Percentiles rank a stretch among this genome's conserved stretches.
Conservation (phyloP, 2,113 vertebrate species). For the Otocyon megalotis region DNA sequence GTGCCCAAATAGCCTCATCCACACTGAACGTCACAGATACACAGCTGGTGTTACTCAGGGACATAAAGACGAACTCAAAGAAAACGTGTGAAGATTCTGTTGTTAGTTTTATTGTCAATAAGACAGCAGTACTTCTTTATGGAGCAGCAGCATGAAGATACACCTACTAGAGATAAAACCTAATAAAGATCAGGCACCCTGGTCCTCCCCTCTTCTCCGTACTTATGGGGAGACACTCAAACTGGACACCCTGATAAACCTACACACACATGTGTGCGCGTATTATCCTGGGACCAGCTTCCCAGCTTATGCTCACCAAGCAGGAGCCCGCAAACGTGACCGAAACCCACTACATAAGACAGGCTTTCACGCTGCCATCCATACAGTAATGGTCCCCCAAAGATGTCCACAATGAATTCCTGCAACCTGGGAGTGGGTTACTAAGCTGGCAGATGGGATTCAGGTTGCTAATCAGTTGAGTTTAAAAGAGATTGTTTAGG, state of each 20-base stretch:
- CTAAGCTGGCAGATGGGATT: not conserved
- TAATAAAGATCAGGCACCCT: not conserved
- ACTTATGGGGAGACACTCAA: constrained; percentile 26
- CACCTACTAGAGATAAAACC: not conserved
- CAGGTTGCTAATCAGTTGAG: not conserved
- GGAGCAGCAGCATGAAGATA: not conserved
- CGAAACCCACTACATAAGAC: not conserved
- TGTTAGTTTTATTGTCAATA: constrained; percentile 55
- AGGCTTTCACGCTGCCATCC: not conserved
- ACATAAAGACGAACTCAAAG: not conserved
- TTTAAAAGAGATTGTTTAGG: not conserved
- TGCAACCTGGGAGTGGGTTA: not conserved
- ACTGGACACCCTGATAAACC: not conserved
- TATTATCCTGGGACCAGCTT: not conserved
- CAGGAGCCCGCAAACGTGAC: not conserved
- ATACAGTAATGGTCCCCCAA: not conserved
- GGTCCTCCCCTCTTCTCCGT: not conserved
- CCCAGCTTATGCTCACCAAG: not conserved
- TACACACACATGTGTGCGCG: not conserved
- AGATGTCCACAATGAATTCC: not conserved
- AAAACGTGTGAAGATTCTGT: constrained; percentile 40
- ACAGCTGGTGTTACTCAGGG: not conserved
- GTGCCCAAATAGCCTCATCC: not conserved
- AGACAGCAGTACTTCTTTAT: not conserved
- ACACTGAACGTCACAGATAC: not conserved